phyloP scores from a whole-genome alignment of 2,888 invertebrate species.

The Disparrhopalites patrizii region DNA sequence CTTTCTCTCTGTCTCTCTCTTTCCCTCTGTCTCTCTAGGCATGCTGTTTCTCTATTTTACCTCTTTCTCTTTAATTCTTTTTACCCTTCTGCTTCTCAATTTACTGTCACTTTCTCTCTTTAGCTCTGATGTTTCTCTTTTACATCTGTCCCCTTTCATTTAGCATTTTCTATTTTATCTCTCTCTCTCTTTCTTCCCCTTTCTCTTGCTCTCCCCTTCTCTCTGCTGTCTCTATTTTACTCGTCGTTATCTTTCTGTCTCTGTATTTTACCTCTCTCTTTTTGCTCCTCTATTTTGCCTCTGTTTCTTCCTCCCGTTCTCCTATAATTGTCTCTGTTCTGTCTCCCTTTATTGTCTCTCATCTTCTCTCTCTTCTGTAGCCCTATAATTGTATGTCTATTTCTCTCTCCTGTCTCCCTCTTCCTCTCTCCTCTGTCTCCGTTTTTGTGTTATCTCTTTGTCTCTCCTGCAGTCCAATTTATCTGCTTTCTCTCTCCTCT shows the following conservation, averaged over 20 bases:
- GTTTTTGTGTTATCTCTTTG: not conserved
- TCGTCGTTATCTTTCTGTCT: not conserved
- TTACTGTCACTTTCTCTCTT: too few relatives aligned
- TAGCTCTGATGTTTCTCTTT: too few relatives aligned
- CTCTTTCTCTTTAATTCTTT: not conserved
- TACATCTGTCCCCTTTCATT: too few relatives aligned
- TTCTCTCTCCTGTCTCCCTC: not conserved
- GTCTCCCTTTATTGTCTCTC: not conserved
- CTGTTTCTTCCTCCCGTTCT: too few relatives aligned
- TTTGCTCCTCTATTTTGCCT: not conserved
- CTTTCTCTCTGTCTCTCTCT: not conserved
- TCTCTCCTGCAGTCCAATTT: not conserved
- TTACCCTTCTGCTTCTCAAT: too few relatives aligned
- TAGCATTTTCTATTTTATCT: too few relatives aligned
- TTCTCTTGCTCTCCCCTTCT: not conserved
- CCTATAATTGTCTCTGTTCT: too few relatives aligned
- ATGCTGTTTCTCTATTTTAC: not conserved
- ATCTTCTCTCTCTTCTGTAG: not conserved
- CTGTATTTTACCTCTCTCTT: not conserved
- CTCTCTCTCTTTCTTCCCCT: not conserved
- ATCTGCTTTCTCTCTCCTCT: not conserved
- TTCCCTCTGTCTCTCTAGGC: not conserved
- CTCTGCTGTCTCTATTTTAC: not conserved
- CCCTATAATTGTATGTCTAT: not conserved
- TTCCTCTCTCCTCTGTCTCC: not conserved